Conservation (phyloP, 2,797 vertebrate genomes). For the Apodemus agrarius region DNA sequence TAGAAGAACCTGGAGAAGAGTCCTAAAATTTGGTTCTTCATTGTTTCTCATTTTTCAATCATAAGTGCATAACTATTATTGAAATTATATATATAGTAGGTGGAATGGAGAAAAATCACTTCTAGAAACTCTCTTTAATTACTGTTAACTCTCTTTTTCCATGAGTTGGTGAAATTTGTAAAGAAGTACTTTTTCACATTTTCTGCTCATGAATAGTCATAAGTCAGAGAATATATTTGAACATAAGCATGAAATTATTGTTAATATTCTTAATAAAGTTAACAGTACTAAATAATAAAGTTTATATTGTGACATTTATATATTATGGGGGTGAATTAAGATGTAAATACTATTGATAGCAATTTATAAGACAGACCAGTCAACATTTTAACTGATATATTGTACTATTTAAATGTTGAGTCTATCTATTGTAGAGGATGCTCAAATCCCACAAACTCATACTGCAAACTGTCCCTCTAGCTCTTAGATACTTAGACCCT, state of each 20-base stretch:
- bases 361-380: neutral
- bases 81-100: neutral
- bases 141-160: neutral
- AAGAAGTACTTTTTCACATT: neutral
- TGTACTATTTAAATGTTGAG: neutral
- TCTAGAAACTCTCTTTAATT: neutral
- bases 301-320: neutral
- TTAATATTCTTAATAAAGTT: neutral
- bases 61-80: neutral
- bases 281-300: neutral
- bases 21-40: neutral
- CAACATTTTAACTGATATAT: neutral
- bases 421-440: neutral
- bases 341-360: neutral
- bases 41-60: neutral
- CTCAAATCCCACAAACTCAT: neutral
- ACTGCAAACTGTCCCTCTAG: neutral
- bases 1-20: neutral
- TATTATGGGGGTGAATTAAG: neutral
- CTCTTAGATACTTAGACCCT: neutral
- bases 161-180: neutral
- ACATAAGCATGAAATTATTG: neutral
- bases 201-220: constrained; percentile 2
- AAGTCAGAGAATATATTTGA: neutral
- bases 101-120: neutral